These are phyloP conservation scores for Mastomys natalensis DNA, from an alignment of 2,113 vertebrate species.

Conservation along the genomic window DNA sequence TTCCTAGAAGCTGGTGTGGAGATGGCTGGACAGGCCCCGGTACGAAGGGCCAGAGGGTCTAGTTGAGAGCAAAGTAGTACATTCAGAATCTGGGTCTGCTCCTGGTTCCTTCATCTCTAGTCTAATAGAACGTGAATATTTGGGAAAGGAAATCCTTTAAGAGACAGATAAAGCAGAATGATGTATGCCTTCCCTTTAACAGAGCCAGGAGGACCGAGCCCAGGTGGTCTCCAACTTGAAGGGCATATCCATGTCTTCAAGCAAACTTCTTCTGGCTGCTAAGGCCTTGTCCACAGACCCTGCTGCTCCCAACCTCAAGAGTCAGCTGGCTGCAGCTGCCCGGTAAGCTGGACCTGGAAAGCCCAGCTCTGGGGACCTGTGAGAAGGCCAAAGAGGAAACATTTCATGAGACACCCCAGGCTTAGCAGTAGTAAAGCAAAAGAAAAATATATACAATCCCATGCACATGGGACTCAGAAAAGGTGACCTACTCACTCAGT, in stretches of 20 bases:
- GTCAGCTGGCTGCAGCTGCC: constrained; percentile 96
- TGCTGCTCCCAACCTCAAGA: constrained; percentile 96
- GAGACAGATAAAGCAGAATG: constrained; percentile 15
- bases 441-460: background rate
- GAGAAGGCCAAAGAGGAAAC: background rate
- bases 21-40: constrained; percentile 97
- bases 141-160: constrained; percentile 40
- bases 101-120: background rate
- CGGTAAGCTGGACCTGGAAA: constrained; percentile 85
- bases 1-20: constrained; percentile 97
- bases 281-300: constrained; percentile 97
- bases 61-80: background rate
- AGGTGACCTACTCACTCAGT: background rate
- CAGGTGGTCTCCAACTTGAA: constrained; percentile 98
- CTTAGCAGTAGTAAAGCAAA: background rate
- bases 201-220: constrained; percentile 95
- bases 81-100: background rate
- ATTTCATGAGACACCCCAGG: background rate
- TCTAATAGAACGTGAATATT: constrained; percentile 1
- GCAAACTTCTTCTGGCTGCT: constrained; percentile 95
- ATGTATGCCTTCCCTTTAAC: constrained; percentile 54
- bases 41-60: constrained; percentile 71
- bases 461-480: background rate
- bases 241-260: constrained; percentile 99
- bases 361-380: background rate